Evolutionary conservation across 2,888 invertebrate genomes (phyloP).

Genomic region (Melanotus villosus): DNA sequence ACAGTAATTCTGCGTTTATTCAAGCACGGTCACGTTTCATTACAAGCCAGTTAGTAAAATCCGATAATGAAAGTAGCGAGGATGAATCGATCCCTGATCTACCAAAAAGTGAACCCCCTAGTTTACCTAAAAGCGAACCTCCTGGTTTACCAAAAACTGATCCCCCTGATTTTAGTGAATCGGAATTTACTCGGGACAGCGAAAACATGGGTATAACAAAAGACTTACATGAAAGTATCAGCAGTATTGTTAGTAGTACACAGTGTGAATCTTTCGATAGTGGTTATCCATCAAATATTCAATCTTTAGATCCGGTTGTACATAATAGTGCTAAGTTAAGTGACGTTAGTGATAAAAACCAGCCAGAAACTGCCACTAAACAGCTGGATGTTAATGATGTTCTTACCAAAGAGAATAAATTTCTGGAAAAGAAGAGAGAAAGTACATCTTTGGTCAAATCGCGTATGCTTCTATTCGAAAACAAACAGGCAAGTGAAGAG

Average conservation of each 20-base stretch:
- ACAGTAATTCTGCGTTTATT: conserved; percentile 56
- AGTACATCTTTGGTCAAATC: conserved; percentile 64
- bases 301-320: conserved; percentile 46
- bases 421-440: conserved; percentile 51
- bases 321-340: conserved; percentile 45
- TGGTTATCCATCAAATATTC: conserved; percentile 55
- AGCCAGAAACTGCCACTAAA: conserved; percentile 56
- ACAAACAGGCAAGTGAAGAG: conserved; percentile 17
- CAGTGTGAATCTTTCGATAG: conserved; percentile 58
- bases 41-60: conserved; percentile 63
- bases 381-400: conserved; percentile 58
- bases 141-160: conserved; percentile 51
- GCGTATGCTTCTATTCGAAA: conserved; percentile 67
- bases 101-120: conserved; percentile 20
- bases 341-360: conserved; percentile 56
- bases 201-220: conserved; percentile 37
- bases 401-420: conserved; percentile 65
- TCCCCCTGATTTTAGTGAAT: conserved; percentile 49
- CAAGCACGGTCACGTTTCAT: conserved; percentile 67
- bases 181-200: conserved; percentile 25
- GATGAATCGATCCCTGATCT: conserved; percentile 55
- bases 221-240: conserved; percentile 25
- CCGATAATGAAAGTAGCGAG: conserved; percentile 52
- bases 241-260: conserved; percentile 48
- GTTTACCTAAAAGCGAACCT: conserved; percentile 50